These are phyloP conservation scores for Setipinna tenuifilis DNA, from an alignment of 2,797 vertebrate species.

Conservation along the genomic window DNA sequence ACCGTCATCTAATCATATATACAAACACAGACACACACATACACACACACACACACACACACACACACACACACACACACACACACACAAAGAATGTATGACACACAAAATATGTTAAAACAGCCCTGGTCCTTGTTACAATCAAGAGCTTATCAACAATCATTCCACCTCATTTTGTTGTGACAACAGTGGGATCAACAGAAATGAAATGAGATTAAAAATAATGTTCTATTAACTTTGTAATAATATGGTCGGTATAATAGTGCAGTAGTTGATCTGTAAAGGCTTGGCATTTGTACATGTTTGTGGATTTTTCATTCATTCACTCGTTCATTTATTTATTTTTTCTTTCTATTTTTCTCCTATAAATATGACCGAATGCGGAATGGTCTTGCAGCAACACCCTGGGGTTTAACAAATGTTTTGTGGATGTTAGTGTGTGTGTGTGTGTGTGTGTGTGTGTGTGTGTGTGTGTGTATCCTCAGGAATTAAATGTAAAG, in stretches of 20 bases:
- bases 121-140: not conserved
- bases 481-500: too few relatives aligned
- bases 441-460: too few relatives aligned
- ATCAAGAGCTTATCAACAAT: not conserved
- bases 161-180: not conserved
- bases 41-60: not conserved
- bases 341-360: too few relatives aligned
- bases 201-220: not conserved
- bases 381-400: too few relatives aligned
- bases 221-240: not conserved
- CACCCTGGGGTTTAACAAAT: too few relatives aligned
- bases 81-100: not conserved
- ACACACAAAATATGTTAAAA: not conserved
- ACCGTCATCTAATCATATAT: slow-evolving; percentile 2
- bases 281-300: not conserved
- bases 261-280: not conserved
- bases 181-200: not conserved
- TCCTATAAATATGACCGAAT: too few relatives aligned
- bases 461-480: too few relatives aligned
- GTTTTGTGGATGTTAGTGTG: too few relatives aligned
- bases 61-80: slow-evolving; percentile 6
- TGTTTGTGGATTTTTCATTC: not conserved
- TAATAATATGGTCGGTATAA: not conserved
- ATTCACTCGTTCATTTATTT: too few relatives aligned
- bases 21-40: not conserved